Percentiles rank a stretch among this genome's conserved stretches.
phyloP scores from a whole-genome alignment of 2,113 vertebrate species.

The Sinocyclocheilus anophthalmus region DNA sequence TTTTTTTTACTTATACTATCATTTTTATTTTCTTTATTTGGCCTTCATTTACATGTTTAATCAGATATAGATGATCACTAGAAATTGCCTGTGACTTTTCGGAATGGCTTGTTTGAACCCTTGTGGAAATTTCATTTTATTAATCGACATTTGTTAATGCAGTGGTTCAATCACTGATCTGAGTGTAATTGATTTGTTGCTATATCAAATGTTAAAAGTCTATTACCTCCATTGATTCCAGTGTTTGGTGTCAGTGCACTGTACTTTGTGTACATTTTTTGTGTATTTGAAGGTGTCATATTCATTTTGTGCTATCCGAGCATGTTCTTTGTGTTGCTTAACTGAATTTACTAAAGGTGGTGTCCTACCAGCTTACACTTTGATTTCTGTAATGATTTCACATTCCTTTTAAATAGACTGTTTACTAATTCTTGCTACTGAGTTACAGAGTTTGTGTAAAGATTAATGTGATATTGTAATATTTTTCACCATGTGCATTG shows the following conservation, averaged over 20 bases:
- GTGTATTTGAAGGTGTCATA: slow-evolving; percentile 54
- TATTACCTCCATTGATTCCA: slow-evolving; percentile 51
- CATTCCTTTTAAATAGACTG: slow-evolving; percentile 54
- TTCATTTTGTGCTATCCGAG: slow-evolving; percentile 50
- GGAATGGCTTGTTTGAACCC: background rate
- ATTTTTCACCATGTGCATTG: slow-evolving; percentile 52
- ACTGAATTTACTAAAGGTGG: slow-evolving; percentile 30
- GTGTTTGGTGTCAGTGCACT: slow-evolving; percentile 54
- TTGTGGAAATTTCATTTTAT: background rate
- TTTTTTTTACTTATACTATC: background rate
- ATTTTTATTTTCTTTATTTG: background rate
- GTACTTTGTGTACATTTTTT: slow-evolving; percentile 50
- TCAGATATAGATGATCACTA: background rate
- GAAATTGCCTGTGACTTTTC: background rate
- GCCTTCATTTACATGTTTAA: slow-evolving; percentile 6
- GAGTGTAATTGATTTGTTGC: background rate
- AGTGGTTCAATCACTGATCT: slow-evolving; percentile 8
- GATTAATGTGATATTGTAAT: slow-evolving; percentile 62
- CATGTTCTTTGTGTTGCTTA: slow-evolving; percentile 46
- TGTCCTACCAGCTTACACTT: slow-evolving; percentile 46
- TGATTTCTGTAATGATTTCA: slow-evolving; percentile 60
- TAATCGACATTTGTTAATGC: background rate
- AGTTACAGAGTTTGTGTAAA: slow-evolving; percentile 72
- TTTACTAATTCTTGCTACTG: slow-evolving; percentile 56
- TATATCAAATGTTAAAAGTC: slow-evolving; percentile 43